These are phyloP conservation scores for Sorex araneus DNA, from an alignment of 2,113 vertebrate genomes.

Conservation along the genomic window DNA sequence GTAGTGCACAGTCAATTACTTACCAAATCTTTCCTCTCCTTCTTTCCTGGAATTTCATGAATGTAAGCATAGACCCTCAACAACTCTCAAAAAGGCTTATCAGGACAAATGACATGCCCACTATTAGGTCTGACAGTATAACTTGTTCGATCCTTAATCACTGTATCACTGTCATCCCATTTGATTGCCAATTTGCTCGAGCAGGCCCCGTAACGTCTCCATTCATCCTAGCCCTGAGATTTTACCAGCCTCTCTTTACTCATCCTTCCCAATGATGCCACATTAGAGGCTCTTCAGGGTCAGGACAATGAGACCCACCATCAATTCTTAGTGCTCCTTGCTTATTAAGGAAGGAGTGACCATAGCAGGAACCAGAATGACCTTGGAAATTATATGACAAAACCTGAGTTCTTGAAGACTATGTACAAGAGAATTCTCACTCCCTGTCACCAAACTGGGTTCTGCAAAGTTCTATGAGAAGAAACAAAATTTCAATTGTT, in stretches of 20 bases:
- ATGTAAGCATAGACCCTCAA: background rate
- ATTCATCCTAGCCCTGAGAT: too few relatives aligned
- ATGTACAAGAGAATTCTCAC: background rate
- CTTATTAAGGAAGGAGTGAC: background rate
- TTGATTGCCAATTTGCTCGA: too few relatives aligned
- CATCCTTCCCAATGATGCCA: too few relatives aligned
- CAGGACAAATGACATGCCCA: background rate
- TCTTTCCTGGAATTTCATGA: background rate
- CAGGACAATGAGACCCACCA: too few relatives aligned
- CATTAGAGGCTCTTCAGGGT: too few relatives aligned
- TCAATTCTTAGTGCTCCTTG: background rate
- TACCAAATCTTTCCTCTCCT: background rate
- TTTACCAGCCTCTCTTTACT: too few relatives aligned
- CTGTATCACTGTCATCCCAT: too few relatives aligned
- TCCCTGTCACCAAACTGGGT: background rate
- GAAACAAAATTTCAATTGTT: background rate
- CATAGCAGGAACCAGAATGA: background rate
- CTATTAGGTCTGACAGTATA: background rate
- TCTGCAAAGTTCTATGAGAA: slow-evolving; percentile 17
- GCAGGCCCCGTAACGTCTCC: too few relatives aligned
- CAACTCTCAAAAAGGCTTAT: too few relatives aligned
- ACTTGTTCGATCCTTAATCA: background rate
- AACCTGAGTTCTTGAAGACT: background rate
- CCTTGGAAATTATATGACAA: background rate
- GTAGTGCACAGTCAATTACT: background rate